Base-by-base conservation (phyloP, 2,113 vertebrate genomes). In the Cyphomyrus discorhynchus region DNA sequence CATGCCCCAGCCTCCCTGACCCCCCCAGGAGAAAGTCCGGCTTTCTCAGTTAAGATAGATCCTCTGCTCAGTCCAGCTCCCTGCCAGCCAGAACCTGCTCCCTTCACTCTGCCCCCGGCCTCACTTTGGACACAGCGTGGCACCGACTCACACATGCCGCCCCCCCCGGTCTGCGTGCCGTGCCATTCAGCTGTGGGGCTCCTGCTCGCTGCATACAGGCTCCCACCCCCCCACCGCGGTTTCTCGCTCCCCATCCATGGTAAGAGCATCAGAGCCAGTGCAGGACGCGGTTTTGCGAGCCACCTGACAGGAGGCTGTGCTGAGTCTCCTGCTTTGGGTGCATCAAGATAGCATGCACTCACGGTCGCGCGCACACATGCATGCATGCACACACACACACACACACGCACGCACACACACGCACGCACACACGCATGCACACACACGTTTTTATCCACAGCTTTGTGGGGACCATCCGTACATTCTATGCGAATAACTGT, bases 361-460 rank as follows among this genome's bases (percentile, higher is more conserved):
- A 3, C 49, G 0, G 42, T 39, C 2, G 39, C 49, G 3, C 49
- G 0, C 3, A 53, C 11, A 13, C 49, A 13, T 0, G 13, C 10
- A 0, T 11, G 1, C 10, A 2, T 10, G 11, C 0, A 1, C 45
- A 1, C 6, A 46, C 45, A 1, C 45, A 2, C 45, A 1, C 45
- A 7, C 45, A 7, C 6, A 7, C 6, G 1, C 45, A 46, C 1
- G 1, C 7, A 46, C 46, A 8, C 46, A 46, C 7, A 8, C 50
- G 17, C 50, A 3, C 49, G 0, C 49, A 50, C 49, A 1, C 49
- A 15, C 2, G 10, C 47, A 49, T 2, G 8, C 47, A 49, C 10
- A 3, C 45, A 6, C 45, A 46, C 13, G 1, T 27, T 27, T 62
- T 0, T n/a, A 62, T 3, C 24, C 24, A 62, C 21, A 58, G 19